Evolutionary conservation across 2,888 invertebrate species (phyloP), one percentile per base, ranked within the genome.

Genomic region (Nesidiocoris tenuis): DNA sequence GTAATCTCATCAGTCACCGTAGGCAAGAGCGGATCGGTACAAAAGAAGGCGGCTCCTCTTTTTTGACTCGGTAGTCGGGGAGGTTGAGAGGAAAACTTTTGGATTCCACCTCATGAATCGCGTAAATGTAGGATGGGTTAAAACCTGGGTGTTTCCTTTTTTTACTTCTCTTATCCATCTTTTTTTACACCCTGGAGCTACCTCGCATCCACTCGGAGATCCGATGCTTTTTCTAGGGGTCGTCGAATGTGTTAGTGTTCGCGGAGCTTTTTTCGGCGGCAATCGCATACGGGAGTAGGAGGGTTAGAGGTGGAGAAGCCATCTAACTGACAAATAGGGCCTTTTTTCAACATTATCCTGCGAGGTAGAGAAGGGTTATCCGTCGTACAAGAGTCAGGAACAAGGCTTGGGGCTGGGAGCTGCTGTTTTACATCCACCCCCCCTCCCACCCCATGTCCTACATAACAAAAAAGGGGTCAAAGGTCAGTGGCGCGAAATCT

Each of bases 61-160:
- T 70, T 70, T 24, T n/a, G 70, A 59, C n/a, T 25, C 59, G 39
- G 5, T 39, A 39, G 39, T 39, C 39, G 3, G 5, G 12, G 39
- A 39, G 39, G 39, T 39, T 1, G 18, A 68, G n/a, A 23, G 71
- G 39, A 25, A 72, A 72, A 72, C 61, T 72, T 72, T 72, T 61
- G 72, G 39, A 72, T 72, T 72, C 72, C 72, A 72, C 72, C 72
- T 72, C 72, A 72, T 72, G 72, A 72, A 72, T 72, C 72, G 61
- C 72, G 55, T 72, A 61, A 72, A 25, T 24, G 17, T 61, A 61
- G 72, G 39, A 16, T 55, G 61, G 72, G 39, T 61, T n/a, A 63
- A 61, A 21, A 25, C 18, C 59, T 39, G 19, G 21, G 25, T 61
- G 55, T 71, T 61, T 61, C 5, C 65, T 9, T 24, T n/a, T 70